Evolutionary conservation across 2,113 vertebrate species (phyloP).

Genomic region (Silurus glanis): DNA sequence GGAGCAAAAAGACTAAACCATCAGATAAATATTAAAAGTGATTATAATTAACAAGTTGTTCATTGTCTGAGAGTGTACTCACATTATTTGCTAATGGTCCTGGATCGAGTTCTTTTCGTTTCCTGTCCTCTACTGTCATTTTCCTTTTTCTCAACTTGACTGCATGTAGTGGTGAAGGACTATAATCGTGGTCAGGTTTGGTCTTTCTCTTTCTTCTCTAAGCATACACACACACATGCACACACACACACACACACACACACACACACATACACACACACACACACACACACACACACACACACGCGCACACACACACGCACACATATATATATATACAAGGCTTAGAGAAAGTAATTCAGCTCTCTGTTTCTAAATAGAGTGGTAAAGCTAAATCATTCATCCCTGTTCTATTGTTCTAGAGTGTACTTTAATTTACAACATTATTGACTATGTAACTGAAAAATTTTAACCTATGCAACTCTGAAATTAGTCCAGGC

Average conservation of each 20-base stretch:
- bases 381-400: neutral
- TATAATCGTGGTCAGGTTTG: conserved; percentile 27
- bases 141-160: conserved; percentile 1
- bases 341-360: neutral
- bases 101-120: conserved; percentile 10
- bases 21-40: neutral
- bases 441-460: neutral
- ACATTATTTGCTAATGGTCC: neutral
- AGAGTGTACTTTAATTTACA: neutral
- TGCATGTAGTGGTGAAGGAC: conserved; percentile 41
- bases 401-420: neutral
- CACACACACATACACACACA: conserved; percentile 35
- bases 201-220: neutral
- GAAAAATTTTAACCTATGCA: neutral
- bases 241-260: neutral
- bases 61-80: neutral
- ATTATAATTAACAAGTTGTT: neutral
- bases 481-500: neutral
- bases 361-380: neutral
- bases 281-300: neutral
- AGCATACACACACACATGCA: neutral
- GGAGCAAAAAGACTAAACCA: neutral
- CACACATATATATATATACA: conserved; percentile 28
- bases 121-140: conserved; percentile 12
- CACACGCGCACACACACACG: neutral